Evolutionary conservation across 1,140 invertebrate genomes (phyloP).

Genomic region (Tetramorium simillimum): DNA sequence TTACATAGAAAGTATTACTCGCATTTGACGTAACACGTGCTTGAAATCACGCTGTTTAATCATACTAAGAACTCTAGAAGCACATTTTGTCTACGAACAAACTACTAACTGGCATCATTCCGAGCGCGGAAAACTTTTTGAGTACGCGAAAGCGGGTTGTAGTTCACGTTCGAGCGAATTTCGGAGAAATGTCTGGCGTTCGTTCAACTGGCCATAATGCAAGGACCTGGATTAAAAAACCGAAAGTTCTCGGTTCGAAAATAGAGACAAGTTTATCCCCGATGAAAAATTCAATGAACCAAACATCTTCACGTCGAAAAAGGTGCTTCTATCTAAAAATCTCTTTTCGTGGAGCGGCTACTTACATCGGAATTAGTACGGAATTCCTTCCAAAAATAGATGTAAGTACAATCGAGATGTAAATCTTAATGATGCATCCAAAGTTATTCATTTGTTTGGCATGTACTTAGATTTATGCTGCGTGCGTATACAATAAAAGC

Average conservation of each 20-base stretch:
- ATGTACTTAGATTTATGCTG: conserved; percentile 11
- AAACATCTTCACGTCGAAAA: background rate
- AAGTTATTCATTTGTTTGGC: conserved; percentile 7
- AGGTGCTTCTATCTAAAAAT: background rate
- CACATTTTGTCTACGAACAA: conserved; percentile 40
- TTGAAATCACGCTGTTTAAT: conserved; percentile 43
- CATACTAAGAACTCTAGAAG: conserved; percentile 17
- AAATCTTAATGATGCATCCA: conserved; percentile 11
- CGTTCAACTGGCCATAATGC: conserved; percentile 49
- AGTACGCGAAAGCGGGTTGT: conserved; percentile 13
- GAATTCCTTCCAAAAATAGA: conserved; percentile 8
- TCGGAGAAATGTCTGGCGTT: conserved; percentile 56
- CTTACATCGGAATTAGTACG: background rate
- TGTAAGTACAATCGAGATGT: conserved; percentile 15
- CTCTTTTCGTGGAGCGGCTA: background rate
- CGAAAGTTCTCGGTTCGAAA: background rate
- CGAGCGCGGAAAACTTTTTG: conserved; percentile 37
- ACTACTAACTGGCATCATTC: conserved; percentile 23
- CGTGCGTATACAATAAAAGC: conserved; percentile 6
- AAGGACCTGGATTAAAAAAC: conserved; percentile 5
- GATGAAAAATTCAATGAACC: background rate
- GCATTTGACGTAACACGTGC: conserved; percentile 1
- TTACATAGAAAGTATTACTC: background rate
- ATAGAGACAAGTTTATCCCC: background rate
- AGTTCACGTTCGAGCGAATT: conserved; percentile 50